Conservation (phyloP, 2,888 invertebrate genomes). For the Megastigmus dorsalis region DNA sequence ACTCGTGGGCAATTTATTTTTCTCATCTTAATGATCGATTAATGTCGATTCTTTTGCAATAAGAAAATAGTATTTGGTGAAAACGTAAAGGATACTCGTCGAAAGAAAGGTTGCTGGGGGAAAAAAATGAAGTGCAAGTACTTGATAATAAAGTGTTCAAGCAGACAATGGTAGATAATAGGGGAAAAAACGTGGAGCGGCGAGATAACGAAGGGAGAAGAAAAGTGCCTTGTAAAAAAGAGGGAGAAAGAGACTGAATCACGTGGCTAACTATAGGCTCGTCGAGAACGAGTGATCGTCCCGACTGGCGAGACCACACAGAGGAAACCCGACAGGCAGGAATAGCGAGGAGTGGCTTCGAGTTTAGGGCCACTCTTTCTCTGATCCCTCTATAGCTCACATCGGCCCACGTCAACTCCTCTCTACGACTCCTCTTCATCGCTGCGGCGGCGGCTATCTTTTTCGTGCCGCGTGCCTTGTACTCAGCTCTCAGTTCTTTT, state of each 20-base stretch:
- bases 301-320: slow-evolving; percentile 16
- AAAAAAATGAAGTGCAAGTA: too few relatives aligned
- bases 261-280: slow-evolving; percentile 23
- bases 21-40: too few relatives aligned
- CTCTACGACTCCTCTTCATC: not conserved
- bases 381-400: not conserved
- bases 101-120: too few relatives aligned
- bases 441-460: slow-evolving; percentile 3
- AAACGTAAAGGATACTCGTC: too few relatives aligned
- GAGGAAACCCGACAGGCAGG: slow-evolving; percentile 11
- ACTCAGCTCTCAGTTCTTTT: not conserved
- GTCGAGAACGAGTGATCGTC: not conserved
- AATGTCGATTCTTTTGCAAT: too few relatives aligned
- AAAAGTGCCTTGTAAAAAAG: too few relatives aligned
- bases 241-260: not conserved
- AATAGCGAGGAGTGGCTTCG: not conserved
- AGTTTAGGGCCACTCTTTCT: slow-evolving; percentile 6
- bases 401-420: too few relatives aligned
- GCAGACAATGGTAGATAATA: not conserved
- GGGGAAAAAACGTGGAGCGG: not conserved
- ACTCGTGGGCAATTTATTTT: too few relatives aligned
- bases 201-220: not conserved
- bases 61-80: too few relatives aligned
- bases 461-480: not conserved
- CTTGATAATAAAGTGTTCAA: too few relatives aligned